A percentile compares a stretch with the other conserved stretches of the same genome.
phyloP scores from a whole-genome alignment of 2,797 vertebrate genomes.

The Anolis apletophallus region DNA sequence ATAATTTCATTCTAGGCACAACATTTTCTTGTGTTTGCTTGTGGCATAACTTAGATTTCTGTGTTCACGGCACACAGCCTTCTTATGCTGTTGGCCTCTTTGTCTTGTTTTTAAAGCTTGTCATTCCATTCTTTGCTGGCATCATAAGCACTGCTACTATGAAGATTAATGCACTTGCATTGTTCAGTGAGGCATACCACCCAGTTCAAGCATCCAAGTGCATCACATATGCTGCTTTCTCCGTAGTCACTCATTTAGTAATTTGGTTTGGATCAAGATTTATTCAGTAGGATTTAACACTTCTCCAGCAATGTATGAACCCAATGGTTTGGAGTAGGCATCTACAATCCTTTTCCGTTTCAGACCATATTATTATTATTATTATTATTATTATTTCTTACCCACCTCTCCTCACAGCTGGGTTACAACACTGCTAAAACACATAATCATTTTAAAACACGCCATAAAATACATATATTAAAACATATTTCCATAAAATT shows the following conservation, averaged over 20 bases:
- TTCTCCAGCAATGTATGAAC: not conserved
- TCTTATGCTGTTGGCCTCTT: not conserved
- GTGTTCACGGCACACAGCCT: not conserved
- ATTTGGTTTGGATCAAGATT: constrained; percentile 24
- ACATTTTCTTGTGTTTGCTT: constrained; percentile 3
- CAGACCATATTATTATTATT: not conserved
- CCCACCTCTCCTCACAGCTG: too few relatives aligned
- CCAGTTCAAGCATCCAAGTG: constrained; percentile 18
- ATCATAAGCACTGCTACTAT: constrained; percentile 17
- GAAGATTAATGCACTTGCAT: constrained; percentile 15
- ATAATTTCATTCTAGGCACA: not conserved
- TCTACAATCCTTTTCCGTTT: not conserved
- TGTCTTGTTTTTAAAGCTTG: constrained; percentile 5
- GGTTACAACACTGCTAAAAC: too few relatives aligned
- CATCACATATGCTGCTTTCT: constrained; percentile 23
- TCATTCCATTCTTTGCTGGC: not conserved
- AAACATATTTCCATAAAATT: too few relatives aligned
- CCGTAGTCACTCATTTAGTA: not conserved
- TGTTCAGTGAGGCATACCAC: constrained; percentile 8
- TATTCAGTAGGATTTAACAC: not conserved
- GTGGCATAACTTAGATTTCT: not conserved
- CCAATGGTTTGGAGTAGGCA: not conserved
- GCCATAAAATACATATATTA: too few relatives aligned
- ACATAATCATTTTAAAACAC: too few relatives aligned
- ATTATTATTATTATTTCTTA: too few relatives aligned